phyloP scores from a whole-genome alignment of 2,888 invertebrate species.

The Globia sparganii region DNA sequence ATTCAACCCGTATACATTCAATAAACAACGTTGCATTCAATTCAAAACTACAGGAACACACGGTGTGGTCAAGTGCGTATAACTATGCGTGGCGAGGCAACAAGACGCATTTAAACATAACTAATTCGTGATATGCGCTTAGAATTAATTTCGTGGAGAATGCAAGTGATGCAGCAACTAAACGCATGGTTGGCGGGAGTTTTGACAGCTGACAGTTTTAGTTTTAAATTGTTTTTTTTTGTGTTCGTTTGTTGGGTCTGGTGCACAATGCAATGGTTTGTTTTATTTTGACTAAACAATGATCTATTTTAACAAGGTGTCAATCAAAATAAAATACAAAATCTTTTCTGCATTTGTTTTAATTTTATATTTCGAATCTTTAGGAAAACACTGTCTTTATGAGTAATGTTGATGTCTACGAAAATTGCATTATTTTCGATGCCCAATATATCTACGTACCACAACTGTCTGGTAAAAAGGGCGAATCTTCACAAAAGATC shows the following conservation, averaged over 20 bases:
- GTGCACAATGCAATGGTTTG: constrained; percentile 33
- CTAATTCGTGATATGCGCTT: constrained; percentile 78
- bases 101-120: constrained; percentile 80
- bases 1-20: constrained; percentile 75
- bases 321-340: constrained; percentile 18
- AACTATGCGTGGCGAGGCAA: constrained; percentile 75
- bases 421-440: too few relatives aligned
- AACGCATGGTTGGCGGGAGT: constrained; percentile 71
- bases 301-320: constrained; percentile 31
- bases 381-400: too few relatives aligned
- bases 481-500: too few relatives aligned
- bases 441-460: too few relatives aligned
- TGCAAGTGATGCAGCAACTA: constrained; percentile 69
- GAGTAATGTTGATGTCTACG: too few relatives aligned
- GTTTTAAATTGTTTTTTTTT: constrained; percentile 37
- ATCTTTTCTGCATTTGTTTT: too few relatives aligned
- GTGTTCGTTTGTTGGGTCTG: constrained; percentile 15
- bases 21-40: constrained; percentile 83
- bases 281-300: constrained; percentile 14
- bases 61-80: constrained; percentile 85
- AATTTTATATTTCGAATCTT: too few relatives aligned
- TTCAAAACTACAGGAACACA: constrained; percentile 80
- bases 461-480: too few relatives aligned
- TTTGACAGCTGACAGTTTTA: constrained; percentile 68
- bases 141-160: constrained; percentile 73